Conservation (phyloP, 2,888 invertebrate species). For the Apamea epomidion region DNA sequence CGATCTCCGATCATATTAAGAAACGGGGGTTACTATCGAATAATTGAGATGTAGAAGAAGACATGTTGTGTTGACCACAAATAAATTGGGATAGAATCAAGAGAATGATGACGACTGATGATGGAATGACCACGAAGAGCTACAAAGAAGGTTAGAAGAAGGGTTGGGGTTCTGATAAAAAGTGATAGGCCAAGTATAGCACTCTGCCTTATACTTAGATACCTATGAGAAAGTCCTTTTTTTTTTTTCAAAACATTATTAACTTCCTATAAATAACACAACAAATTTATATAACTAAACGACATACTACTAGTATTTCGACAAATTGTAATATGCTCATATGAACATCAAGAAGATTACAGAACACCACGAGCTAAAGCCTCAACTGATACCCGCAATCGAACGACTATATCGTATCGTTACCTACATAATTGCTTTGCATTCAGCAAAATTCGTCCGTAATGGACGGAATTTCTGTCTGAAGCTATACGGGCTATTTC, state of each 20-base stretch:
- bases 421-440: background rate
- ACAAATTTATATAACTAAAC: background rate
- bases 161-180: background rate
- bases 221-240: too few species aligned
- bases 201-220: too few species aligned
- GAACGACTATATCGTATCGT: background rate
- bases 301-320: background rate
- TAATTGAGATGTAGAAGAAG: background rate
- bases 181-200: too few species aligned
- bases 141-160: background rate
- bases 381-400: background rate
- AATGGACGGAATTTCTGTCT: background rate
- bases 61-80: background rate
- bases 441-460: background rate
- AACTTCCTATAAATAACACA: background rate
- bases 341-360: background rate
- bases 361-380: background rate
- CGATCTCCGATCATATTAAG: background rate
- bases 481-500: constrained; percentile 17
- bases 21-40: background rate
- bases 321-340: background rate
- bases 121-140: background rate
- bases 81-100: background rate
- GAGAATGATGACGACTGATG: background rate
- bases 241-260: too few species aligned